phyloP scores from a whole-genome alignment of 1,140 invertebrate species.

The Ceratina australensis region DNA sequence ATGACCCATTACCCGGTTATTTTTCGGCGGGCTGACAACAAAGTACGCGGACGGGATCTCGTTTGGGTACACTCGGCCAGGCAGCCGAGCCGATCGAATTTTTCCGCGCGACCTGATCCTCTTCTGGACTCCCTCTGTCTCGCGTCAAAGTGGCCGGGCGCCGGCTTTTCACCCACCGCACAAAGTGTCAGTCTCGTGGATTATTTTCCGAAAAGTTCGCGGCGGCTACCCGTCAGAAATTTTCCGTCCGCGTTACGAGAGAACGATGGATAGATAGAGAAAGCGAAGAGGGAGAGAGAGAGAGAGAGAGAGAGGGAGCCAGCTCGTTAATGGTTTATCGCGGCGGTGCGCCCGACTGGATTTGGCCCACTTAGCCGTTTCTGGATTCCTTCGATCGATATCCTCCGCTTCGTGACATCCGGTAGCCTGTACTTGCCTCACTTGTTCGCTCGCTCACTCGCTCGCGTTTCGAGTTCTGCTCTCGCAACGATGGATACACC shows the following conservation, averaged over 20 bases:
- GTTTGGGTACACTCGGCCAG: neutral
- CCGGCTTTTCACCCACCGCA: constrained; percentile 29
- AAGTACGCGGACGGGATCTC: neutral
- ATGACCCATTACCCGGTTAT: constrained; percentile 14
- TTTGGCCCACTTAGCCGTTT: constrained; percentile 50
- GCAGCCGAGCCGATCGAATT: constrained; percentile 35
- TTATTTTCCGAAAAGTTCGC: constrained; percentile 45
- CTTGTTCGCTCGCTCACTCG: constrained; percentile 17
- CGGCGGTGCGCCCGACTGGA: constrained; percentile 43
- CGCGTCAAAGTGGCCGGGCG: constrained; percentile 47
- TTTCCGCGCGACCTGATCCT: constrained; percentile 47
- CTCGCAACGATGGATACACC: constrained; percentile 16
- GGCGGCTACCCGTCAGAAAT: constrained; percentile 28
- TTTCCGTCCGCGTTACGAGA: constrained; percentile 18
- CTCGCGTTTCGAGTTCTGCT: constrained; percentile 38
- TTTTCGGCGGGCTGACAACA: neutral
- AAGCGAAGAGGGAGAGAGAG: neutral
- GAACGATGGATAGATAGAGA: neutral
- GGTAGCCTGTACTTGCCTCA: neutral
- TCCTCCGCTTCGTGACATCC: constrained; percentile 45
- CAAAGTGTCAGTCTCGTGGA: constrained; percentile 38
- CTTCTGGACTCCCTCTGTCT: constrained; percentile 30
- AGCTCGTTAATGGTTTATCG: constrained; percentile 57
- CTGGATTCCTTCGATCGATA: constrained; percentile 43
- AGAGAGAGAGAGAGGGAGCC: constrained; percentile 10